phyloP scores from a whole-genome alignment of 2,888 invertebrate genomes.

The Aphidoletes aphidimyza region DNA sequence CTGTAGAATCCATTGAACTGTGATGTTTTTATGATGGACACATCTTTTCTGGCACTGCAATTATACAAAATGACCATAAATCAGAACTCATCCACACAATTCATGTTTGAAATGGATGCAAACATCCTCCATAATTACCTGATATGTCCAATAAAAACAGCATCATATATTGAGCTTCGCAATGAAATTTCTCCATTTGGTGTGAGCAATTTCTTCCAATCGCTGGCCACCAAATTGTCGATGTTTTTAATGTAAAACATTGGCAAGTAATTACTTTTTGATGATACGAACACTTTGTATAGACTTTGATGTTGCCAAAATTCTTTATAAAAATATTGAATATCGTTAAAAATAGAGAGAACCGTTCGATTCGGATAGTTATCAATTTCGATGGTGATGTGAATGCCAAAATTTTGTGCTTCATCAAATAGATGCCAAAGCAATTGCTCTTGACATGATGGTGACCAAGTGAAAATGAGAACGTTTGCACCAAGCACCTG shows the following conservation, averaged over 20 bases:
- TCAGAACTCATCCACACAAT: too few relatives aligned
- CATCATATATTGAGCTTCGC: conserved; percentile 69
- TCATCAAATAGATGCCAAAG: conserved; percentile 65
- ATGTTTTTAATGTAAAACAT: conserved; percentile 75
- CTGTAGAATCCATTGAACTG: conserved; percentile 74
- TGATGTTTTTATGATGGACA: conserved; percentile 68
- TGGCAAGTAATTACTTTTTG: conserved; percentile 66
- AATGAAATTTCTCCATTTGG: conserved; percentile 65
- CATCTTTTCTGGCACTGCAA: conserved; percentile 66
- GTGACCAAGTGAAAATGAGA: conserved; percentile 70
- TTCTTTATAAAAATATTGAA: conserved; percentile 60
- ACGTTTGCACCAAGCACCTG: conserved; percentile 72
- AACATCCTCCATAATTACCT: conserved; percentile 62
- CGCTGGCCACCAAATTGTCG: conserved; percentile 68
- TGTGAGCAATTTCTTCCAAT: conserved; percentile 67
- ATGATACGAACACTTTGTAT: conserved; percentile 63
- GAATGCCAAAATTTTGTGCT: conserved; percentile 67
- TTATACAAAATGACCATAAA: too few relatives aligned
- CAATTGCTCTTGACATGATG: conserved; percentile 66
- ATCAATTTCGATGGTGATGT: conserved; percentile 72
- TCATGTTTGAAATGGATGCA: too few relatives aligned
- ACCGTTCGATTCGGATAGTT: conserved; percentile 69
- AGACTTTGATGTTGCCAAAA: conserved; percentile 61
- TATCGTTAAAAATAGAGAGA: conserved; percentile 67
- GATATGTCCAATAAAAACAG: conserved; percentile 70